phyloP scores from a whole-genome alignment of 2,888 invertebrate species.

The Pycnomerus fuliginosus region DNA sequence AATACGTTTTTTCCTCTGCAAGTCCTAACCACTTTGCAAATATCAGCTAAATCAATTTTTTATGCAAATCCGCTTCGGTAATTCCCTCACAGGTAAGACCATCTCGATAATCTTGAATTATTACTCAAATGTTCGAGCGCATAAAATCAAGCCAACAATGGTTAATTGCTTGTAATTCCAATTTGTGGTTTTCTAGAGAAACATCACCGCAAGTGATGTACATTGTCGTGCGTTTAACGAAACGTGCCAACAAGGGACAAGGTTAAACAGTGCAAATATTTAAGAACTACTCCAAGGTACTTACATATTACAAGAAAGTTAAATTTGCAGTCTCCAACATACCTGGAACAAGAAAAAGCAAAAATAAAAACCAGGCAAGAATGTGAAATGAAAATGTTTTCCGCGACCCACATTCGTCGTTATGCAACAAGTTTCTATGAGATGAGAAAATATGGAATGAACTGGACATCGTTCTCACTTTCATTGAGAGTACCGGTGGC shows the following conservation, averaged over 20 bases:
- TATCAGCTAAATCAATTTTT: too few species aligned
- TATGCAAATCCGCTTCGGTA: too few species aligned
- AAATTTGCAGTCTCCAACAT: slow-evolving; percentile 13
- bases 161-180: slow-evolving; percentile 13
- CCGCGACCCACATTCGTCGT: too few species aligned
- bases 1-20: too few species aligned
- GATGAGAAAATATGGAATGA: slow-evolving; percentile 3
- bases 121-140: too few species aligned
- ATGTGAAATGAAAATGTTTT: too few species aligned
- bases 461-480: slow-evolving; percentile 13
- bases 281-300: slow-evolving; percentile 4
- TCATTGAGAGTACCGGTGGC: slow-evolving; percentile 14
- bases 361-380: slow-evolving; percentile 1
- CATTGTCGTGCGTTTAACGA: too few species aligned
- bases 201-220: slow-evolving; percentile 14
- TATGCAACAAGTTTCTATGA: not conserved
- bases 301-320: slow-evolving; percentile 4
- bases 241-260: slow-evolving; percentile 18
- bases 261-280: slow-evolving; percentile 13
- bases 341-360: slow-evolving; percentile 15
- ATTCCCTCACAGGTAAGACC: too few species aligned
- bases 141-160: too few species aligned
- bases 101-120: too few species aligned
- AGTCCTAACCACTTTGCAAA: too few species aligned
- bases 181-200: slow-evolving; percentile 12